These are phyloP conservation scores for Echinometra lucunter DNA, from an alignment of 53 echinoderm and acorn worm genomes.

Conservation along the genomic window DNA sequence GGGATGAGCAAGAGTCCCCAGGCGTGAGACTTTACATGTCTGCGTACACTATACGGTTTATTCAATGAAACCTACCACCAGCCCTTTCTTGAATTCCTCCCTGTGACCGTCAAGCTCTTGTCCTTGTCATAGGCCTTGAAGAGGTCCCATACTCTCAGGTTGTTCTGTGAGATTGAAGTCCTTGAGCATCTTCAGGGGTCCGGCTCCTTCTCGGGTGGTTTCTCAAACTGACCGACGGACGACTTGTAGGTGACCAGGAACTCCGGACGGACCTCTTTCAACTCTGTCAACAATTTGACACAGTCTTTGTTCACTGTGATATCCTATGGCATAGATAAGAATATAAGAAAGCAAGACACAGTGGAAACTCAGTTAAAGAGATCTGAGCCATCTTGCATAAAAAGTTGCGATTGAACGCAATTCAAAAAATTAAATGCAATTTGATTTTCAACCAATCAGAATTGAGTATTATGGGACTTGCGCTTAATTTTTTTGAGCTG, in stretches of 20 bases:
- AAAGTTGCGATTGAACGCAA: no score
- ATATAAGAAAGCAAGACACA: neutral
- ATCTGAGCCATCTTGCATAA: no score
- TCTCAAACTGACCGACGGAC: constrained; percentile 86
- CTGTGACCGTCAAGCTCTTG: constrained; percentile 88
- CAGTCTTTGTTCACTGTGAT: constrained; percentile 93
- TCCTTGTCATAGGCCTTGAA: constrained; percentile 97
- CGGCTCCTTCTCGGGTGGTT: constrained; percentile 75
- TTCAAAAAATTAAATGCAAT: no score
- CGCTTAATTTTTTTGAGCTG: no score
- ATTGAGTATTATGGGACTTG: no score
- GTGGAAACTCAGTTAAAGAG: no score
- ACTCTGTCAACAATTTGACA: constrained; percentile 79
- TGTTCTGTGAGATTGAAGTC: constrained; percentile 89
- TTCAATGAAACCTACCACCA: constrained; percentile 74
- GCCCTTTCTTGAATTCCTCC: constrained; percentile 95
- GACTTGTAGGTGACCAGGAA: constrained; percentile 85
- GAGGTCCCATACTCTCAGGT: constrained; percentile 93
- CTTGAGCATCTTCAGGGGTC: constrained; percentile 88
- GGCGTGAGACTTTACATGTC: no score
- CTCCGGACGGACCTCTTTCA: constrained; percentile 74
- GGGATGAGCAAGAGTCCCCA: no score
- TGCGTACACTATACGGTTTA: neutral
- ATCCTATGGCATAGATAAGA: constrained; percentile 75
- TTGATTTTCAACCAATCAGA: no score